These are phyloP conservation scores for Pseudococcus jackbeardsleyi DNA, from an alignment of 2,888 invertebrate species.

Conservation along the genomic window DNA sequence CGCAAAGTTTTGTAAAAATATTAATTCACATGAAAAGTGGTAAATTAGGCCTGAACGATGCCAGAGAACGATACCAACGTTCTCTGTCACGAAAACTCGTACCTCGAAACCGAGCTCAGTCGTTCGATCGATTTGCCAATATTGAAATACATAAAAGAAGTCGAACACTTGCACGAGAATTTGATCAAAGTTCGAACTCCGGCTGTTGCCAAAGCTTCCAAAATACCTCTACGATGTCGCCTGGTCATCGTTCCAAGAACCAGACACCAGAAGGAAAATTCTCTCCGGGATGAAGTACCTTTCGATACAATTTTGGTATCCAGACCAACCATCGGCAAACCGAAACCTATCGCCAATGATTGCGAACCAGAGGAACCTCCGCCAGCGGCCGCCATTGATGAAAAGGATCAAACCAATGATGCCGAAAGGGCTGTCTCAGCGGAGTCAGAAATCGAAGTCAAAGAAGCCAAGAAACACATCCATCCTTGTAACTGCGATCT, in stretches of 20 bases:
- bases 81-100: not conserved
- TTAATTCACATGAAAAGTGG: not conserved
- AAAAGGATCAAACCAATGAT: not conserved
- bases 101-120: not conserved
- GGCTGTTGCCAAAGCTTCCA: not conserved
- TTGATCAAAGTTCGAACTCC: conserved; percentile 1
- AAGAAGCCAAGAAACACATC: conserved; percentile 21
- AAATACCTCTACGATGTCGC: not conserved
- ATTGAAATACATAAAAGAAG: conserved; percentile 20
- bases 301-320: not conserved
- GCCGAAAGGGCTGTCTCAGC: not conserved
- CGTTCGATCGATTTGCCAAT: conserved; percentile 11
- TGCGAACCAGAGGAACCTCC: not conserved
- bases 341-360: not conserved
- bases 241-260: not conserved
- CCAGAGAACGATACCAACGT: conserved; percentile 19
- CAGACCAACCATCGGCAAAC: not conserved
- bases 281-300: not conserved
- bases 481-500: conserved; percentile 57
- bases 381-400: not conserved
- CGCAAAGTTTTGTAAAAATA: not conserved
- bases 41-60: not conserved
- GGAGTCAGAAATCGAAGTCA: not conserved
- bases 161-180: conserved; percentile 3
- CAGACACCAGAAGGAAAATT: not conserved